Conservation (phyloP, 30 jellyfish, hydroid and myxozoan species). For the Haliclystus octoradiatus region DNA sequence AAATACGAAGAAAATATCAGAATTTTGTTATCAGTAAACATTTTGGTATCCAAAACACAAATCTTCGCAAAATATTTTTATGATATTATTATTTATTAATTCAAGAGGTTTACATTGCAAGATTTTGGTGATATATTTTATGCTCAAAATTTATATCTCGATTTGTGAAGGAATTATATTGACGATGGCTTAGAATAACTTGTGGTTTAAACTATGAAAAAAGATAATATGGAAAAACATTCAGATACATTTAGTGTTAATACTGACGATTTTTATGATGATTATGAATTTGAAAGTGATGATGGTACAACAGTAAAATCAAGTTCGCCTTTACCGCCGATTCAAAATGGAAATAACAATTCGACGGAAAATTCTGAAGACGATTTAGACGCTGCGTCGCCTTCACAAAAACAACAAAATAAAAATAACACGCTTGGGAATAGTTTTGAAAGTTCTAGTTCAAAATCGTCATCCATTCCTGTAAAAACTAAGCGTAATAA, state of each 20-base stretch:
- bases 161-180: neutral
- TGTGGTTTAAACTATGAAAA: neutral
- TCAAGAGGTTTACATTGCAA: too few relatives aligned
- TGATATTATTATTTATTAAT: too few relatives aligned
- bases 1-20: too few relatives aligned
- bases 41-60: too few relatives aligned
- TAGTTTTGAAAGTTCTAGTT: neutral
- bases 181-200: neutral
- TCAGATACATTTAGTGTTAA: neutral
- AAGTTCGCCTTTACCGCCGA: neutral
- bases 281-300: neutral
- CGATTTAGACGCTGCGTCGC: too few relatives aligned
- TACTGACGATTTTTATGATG: neutral
- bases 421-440: too few relatives aligned
- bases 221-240: neutral
- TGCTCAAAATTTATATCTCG: too few relatives aligned
- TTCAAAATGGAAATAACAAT: neutral
- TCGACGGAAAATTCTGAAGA: too few relatives aligned
- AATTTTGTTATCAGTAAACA: too few relatives aligned
- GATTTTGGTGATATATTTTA: too few relatives aligned
- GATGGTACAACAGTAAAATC: neutral
- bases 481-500: neutral
- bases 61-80: too few relatives aligned
- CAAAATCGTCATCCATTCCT: neutral
- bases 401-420: too few relatives aligned